Evolutionary conservation across 2,113 vertebrate species (phyloP).

Genomic region (Mastomys natalensis): DNA sequence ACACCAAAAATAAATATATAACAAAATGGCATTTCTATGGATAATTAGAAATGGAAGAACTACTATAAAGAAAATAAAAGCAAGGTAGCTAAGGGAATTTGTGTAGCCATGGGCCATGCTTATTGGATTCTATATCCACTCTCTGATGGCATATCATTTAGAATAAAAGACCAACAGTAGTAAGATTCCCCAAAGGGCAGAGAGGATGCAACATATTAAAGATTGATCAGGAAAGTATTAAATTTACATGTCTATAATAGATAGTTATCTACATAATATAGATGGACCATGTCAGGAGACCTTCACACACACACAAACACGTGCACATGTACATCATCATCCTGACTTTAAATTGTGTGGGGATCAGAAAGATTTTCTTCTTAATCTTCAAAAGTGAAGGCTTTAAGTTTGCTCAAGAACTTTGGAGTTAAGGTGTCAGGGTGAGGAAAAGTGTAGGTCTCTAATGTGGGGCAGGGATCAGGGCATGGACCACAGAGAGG

Average conservation of each 20-base stretch:
- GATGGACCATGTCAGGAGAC: background rate
- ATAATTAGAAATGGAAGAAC: too few relatives aligned
- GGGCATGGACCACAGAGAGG: background rate
- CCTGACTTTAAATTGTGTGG: background rate
- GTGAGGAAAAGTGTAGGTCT: background rate
- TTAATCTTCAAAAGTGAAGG: background rate
- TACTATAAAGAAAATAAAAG: background rate
- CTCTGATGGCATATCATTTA: background rate
- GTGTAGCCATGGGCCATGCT: background rate
- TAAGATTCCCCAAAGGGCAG: background rate
- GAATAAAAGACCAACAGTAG: background rate
- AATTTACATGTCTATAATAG: background rate
- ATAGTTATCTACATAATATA: background rate
- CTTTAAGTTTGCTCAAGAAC: background rate
- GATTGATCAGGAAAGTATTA: background rate
- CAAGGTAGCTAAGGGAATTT: background rate
- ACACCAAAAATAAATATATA: background rate
- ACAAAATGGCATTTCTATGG: background rate
- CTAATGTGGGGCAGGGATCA: background rate
- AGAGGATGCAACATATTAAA: background rate
- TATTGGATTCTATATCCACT: background rate
- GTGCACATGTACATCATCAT: background rate
- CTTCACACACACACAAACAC: background rate
- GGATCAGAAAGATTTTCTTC: background rate
- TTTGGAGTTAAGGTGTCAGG: background rate